Conservation (phyloP, 2,888 invertebrate species). For the Leptinotarsa tumamoca region DNA sequence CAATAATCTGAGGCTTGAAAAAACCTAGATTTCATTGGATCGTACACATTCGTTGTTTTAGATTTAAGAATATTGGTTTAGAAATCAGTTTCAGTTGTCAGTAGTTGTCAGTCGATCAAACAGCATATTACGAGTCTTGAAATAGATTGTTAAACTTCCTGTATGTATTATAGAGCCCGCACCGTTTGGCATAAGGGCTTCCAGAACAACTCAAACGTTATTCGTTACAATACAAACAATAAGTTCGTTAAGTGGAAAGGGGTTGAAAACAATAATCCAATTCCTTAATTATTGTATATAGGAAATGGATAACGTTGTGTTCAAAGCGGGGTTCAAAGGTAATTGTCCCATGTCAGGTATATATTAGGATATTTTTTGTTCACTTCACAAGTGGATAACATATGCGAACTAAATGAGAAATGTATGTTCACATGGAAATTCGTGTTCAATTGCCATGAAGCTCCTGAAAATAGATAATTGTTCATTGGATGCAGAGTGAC, state of each 20-base stretch:
- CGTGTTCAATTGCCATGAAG: too few relatives aligned
- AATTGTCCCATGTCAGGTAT: not conserved
- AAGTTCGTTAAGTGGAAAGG: not conserved
- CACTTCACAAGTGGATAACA: not conserved
- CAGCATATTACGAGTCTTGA: not conserved
- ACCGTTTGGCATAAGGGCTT: conserved; percentile 13
- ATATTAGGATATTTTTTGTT: not conserved
- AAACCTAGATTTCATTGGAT: too few relatives aligned
- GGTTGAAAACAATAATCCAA: not conserved
- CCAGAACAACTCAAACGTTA: not conserved
- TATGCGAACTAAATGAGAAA: not conserved
- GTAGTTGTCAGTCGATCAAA: too few relatives aligned
- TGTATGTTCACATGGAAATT: too few relatives aligned
- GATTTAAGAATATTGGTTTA: too few relatives aligned
- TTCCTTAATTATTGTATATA: not conserved
- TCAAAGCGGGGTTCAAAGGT: not conserved
- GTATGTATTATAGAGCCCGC: not conserved
- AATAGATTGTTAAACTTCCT: not conserved
- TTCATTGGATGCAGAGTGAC: too few relatives aligned
- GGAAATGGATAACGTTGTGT: not conserved
- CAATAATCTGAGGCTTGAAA: not conserved
- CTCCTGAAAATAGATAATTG: too few relatives aligned
- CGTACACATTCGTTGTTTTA: too few relatives aligned
- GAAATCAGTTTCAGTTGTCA: too few relatives aligned
- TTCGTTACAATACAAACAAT: conserved; percentile 12